These are phyloP conservation scores for Stegodyphus dumicola DNA, from an alignment of 1,140 invertebrate genomes.

Conservation along the genomic window DNA sequence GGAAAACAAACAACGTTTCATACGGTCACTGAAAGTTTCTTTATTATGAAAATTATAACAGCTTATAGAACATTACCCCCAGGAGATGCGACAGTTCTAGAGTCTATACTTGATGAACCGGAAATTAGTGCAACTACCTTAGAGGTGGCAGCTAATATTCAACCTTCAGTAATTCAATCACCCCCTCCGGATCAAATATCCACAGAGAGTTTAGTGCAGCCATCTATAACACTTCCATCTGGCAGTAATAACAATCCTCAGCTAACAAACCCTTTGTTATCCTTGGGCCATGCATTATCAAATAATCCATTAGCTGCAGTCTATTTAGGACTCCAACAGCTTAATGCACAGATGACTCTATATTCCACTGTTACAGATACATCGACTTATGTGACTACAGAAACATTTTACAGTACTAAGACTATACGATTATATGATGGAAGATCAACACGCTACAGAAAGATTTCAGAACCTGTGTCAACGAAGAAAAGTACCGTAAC, in stretches of 20 bases:
- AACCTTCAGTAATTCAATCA: slow-evolving; percentile 39
- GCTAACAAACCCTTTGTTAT: slow-evolving; percentile 48
- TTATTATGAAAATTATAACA: slow-evolving; percentile 65
- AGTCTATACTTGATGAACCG: slow-evolving; percentile 26
- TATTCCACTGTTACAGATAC: slow-evolving; percentile 63
- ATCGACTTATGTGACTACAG: slow-evolving; percentile 64
- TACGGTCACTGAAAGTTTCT: slow-evolving; percentile 65
- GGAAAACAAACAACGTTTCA: slow-evolving; percentile 63
- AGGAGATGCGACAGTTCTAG: slow-evolving; percentile 59
- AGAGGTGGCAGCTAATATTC: slow-evolving; percentile 40
- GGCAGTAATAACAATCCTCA: neutral
- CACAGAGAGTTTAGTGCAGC: slow-evolving; percentile 7
- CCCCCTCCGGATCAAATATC: slow-evolving; percentile 30
- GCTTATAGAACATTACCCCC: slow-evolving; percentile 64
- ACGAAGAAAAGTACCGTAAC: slow-evolving; percentile 63
- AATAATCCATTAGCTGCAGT: slow-evolving; percentile 61
- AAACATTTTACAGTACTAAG: slow-evolving; percentile 66
- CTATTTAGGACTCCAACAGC: slow-evolving; percentile 60
- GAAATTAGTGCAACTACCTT: slow-evolving; percentile 6
- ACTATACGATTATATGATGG: slow-evolving; percentile 66
- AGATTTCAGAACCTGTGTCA: slow-evolving; percentile 63
- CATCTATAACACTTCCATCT: slow-evolving; percentile 17
- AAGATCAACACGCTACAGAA: slow-evolving; percentile 64
- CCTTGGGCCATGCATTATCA: slow-evolving; percentile 52
- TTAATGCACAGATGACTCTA: slow-evolving; percentile 60